Base-by-base conservation (phyloP, 2,113 vertebrate species). In the Condylura cristata region DNA sequence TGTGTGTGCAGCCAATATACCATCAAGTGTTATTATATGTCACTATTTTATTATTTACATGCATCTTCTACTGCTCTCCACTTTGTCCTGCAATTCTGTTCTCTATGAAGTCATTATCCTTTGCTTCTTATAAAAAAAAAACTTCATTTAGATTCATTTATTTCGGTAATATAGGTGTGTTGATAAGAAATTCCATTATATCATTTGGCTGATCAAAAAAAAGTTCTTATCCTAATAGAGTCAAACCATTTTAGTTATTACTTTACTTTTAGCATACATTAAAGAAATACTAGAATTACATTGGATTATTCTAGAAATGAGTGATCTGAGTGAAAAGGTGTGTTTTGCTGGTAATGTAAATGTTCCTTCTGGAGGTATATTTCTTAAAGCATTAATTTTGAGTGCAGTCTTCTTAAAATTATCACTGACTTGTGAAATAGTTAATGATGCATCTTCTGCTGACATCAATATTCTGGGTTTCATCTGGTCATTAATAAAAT, bases 231-330 rank as follows among this genome's bases (percentile, higher is more conserved):
- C 10, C 41, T 78, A 89, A n/a, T 32, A 6, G n/a, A 60, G 8
- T 10, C 51, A 41, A 78, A 68, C n/a, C n/a, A 48, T 83, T 68
- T 68, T 60, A 78, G 41, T 28, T 48, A 83, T 68, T 6, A 61
- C 10, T n/a, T 68, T 93, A 81, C 24, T 88, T 74, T 48, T 71
- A 79, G 24, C 1, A 44, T 71, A 12, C 34, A n/a, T 46, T 16
- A 3, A 90, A 63, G 46, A 89, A 79, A 94, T 83, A 72, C 20
- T 71, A 8, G 3, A 90, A 53, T 85, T 85, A 71, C 79, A 14
- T 76, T 90, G 51, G 17, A 65, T 65, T 53, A 63, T 41, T 89
- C 90, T 94, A 16, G 46, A 83, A 89, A 76, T 46, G 37, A n/a
- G 20, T 34, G n/a, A 34, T n/a, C 34, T 72, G 79, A 84, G 53